These are phyloP conservation scores for Acrocephalus arundinaceus DNA, from an alignment of 2,113 vertebrate species.

Conservation along the genomic window DNA sequence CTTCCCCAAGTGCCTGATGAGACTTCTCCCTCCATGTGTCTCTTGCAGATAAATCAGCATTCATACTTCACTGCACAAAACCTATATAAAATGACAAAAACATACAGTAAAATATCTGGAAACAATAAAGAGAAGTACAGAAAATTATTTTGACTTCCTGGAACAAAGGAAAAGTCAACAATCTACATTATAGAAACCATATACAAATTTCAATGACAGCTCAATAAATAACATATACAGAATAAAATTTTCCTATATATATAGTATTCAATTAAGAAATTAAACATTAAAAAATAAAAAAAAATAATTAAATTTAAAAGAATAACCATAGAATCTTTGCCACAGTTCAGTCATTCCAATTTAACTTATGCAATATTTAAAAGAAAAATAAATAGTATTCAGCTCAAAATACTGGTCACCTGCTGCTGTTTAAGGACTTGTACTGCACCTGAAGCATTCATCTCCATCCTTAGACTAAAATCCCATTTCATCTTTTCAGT, in stretches of 20 bases:
- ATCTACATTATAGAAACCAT: neutral
- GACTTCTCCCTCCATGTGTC: neutral
- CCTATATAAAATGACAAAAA: neutral
- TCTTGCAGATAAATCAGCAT: constrained; percentile 18
- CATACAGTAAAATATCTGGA: neutral
- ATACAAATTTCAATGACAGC: neutral
- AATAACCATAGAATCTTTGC: neutral
- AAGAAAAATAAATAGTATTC: neutral
- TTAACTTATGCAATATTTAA: neutral
- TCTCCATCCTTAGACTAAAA: neutral
- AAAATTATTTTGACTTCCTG: neutral
- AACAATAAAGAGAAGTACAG: neutral
- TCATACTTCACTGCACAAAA: neutral
- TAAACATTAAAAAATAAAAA: neutral
- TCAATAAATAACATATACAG: neutral
- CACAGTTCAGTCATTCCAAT: neutral
- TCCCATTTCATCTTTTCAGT: neutral
- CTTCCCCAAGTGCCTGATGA: neutral
- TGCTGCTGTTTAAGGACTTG: neutral
- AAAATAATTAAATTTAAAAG: neutral
- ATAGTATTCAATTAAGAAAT: neutral
- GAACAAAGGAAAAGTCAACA: neutral
- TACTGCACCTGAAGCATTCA: neutral
- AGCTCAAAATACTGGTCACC: neutral
- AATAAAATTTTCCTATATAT: neutral